Evolutionary conservation across 2,113 vertebrate genomes (phyloP).

Genomic region (Anseranas semipalmata): DNA sequence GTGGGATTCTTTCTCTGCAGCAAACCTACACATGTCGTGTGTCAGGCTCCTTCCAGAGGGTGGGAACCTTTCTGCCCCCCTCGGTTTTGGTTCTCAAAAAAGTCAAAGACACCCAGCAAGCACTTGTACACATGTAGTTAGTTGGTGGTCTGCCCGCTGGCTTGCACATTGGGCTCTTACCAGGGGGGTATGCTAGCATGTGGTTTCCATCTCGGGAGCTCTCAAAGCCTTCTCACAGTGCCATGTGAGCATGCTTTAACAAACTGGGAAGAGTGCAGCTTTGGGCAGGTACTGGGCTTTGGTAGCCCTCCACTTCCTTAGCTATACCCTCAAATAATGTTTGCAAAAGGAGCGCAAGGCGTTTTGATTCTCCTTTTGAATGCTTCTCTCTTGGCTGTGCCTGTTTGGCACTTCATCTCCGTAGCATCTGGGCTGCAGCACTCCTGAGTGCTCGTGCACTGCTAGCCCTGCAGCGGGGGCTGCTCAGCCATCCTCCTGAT

Average conservation of each 20-base stretch:
- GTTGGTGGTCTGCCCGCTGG: conserved; percentile 29
- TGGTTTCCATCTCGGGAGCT: conserved; percentile 51
- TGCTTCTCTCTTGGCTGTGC: neutral
- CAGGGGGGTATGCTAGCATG: conserved; percentile 6
- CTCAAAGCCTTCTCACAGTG: conserved; percentile 31
- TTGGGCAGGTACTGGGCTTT: neutral
- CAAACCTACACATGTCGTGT: neutral
- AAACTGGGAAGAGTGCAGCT: neutral
- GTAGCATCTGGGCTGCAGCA: neutral
- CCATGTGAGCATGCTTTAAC: neutral
- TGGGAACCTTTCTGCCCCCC: conserved; percentile 19
- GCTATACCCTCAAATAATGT: neutral
- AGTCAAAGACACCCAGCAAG: neutral
- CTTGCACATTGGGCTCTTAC: conserved; percentile 41
- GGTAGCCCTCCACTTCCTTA: neutral
- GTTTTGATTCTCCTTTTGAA: neutral
- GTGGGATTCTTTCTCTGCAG: neutral
- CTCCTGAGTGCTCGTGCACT: neutral
- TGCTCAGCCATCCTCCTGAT: neutral
- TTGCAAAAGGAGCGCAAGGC: neutral
- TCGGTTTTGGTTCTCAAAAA: neutral
- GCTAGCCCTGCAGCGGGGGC: neutral
- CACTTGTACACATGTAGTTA: conserved; percentile 31
- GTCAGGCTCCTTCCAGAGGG: conserved; percentile 14
- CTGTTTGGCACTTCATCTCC: neutral